These are phyloP conservation scores for Tachycineta bicolor DNA, from an alignment of 2,113 vertebrate genomes.

Conservation along the genomic window DNA sequence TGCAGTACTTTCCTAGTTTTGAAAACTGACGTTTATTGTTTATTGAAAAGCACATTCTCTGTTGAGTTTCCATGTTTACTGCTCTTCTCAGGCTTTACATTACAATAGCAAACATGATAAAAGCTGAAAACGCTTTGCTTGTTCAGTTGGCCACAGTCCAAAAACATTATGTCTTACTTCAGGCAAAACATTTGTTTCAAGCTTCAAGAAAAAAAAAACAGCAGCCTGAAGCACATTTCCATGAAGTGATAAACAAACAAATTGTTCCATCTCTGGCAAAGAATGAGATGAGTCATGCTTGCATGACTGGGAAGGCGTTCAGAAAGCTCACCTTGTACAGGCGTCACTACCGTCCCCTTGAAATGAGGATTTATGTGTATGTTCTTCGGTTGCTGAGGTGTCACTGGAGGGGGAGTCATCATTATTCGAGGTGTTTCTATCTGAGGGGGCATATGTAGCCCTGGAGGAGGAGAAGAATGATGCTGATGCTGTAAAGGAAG, in stretches of 20 bases:
- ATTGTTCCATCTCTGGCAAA: neutral
- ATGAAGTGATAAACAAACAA: neutral
- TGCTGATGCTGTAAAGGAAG: conserved; percentile 88
- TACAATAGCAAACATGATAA: neutral
- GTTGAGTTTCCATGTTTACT: neutral
- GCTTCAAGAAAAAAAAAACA: neutral
- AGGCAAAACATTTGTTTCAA: conserved; percentile 27
- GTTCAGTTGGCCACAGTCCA: neutral
- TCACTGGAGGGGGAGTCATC: conserved; percentile 81
- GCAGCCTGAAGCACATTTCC: neutral
- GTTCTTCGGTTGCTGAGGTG: conserved; percentile 90
- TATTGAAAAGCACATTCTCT: neutral
- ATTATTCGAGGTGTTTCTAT: conserved; percentile 85
- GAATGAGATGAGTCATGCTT: neutral
- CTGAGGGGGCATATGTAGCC: conserved; percentile 80
- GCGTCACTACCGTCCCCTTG: conserved; percentile 87
- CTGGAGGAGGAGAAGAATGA: conserved; percentile 81
- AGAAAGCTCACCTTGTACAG: conserved; percentile 86
- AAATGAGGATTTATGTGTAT: conserved; percentile 99
- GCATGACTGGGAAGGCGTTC: neutral
- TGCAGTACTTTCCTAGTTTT: neutral
- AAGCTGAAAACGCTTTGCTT: neutral
- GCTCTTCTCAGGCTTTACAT: neutral
- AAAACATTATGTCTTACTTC: neutral
- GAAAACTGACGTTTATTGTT: neutral